Percentiles rank a stretch among this genome's conserved stretches.
Evolutionary conservation across 2,888 invertebrate genomes (phyloP).

Genomic region (Ommatoiulus sabulosus): DNA sequence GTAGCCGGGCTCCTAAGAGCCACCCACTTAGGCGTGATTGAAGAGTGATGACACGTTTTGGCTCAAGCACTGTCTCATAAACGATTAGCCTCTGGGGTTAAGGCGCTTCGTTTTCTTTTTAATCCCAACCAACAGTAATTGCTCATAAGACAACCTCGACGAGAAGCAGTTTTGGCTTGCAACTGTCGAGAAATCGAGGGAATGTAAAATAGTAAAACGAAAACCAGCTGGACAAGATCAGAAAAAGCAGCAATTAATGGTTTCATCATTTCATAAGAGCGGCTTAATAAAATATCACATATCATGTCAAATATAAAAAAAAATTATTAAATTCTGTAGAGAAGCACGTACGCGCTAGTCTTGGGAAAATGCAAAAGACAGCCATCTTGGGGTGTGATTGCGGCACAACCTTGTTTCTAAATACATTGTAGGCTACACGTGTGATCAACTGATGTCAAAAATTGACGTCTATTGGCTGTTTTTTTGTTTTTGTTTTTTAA

Average conservation of each 20-base stretch:
- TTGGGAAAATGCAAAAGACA: no score
- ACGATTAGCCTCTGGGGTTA: constrained; percentile 17
- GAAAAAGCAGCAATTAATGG: neutral
- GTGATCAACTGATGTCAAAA: no score
- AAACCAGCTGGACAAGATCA: neutral
- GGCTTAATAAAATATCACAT: neutral
- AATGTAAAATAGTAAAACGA: neutral
- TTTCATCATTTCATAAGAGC: neutral
- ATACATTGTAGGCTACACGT: no score
- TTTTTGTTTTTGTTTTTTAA: no score
- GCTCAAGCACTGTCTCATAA: neutral
- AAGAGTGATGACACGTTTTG: constrained; percentile 14
- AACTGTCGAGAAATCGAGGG: neutral
- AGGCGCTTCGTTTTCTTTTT: neutral
- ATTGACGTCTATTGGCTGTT: no score
- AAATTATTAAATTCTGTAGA: no score
- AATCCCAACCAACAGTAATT: neutral
- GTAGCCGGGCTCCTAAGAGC: neutral
- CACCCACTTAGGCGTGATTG: constrained; percentile 14
- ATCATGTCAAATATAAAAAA: no score
- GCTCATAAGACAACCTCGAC: neutral
- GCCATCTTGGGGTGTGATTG: no score
- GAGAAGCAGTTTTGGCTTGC: neutral
- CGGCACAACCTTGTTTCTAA: no score
- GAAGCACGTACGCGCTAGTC: no score